Evolutionary conservation across 2,113 vertebrate genomes (phyloP).

Genomic region (Salvelinus alpinus): DNA sequence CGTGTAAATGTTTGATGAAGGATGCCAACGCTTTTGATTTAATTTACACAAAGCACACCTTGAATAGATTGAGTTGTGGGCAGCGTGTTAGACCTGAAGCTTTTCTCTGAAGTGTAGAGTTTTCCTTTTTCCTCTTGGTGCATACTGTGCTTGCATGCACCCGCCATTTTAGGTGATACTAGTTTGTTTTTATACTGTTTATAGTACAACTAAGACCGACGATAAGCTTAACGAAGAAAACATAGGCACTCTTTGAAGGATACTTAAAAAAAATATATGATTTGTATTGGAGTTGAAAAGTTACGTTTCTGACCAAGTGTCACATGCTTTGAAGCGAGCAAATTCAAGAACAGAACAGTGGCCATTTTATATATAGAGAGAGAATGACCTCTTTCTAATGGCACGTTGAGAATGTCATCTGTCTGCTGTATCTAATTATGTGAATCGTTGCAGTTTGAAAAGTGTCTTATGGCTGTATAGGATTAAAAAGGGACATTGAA

Average conservation of each 20-base stretch:
- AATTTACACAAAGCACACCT: conserved; percentile 57
- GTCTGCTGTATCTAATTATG: conserved; percentile 98
- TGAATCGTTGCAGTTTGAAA: conserved; percentile 87
- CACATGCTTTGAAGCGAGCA: conserved; percentile 96
- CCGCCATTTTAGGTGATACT: conserved; percentile 11
- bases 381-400: conserved; percentile 98
- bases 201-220: conserved; percentile 1
- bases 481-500: conserved; percentile 97
- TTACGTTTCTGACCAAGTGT: conserved; percentile 86
- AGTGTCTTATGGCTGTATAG: conserved; percentile 97
- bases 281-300: conserved; percentile 70
- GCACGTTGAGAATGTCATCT: conserved; percentile 94
- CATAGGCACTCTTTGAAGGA: conserved; percentile 45
- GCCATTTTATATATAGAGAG: conserved; percentile 90
- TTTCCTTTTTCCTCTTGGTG: background rate
- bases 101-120: background rate
- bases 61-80: conserved; percentile 41
- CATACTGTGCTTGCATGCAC: background rate
- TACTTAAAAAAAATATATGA: conserved; percentile 36
- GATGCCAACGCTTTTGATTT: conserved; percentile 60
- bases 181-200: conserved; percentile 18
- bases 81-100: background rate
- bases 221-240: conserved; percentile 28
- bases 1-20: conserved; percentile 63
- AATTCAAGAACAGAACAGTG: conserved; percentile 95